A percentile compares a stretch with the other conserved stretches of the same genome.
Evolutionary conservation across 2,888 invertebrate species (phyloP).

Genomic region (Eristalinus aeneus): DNA sequence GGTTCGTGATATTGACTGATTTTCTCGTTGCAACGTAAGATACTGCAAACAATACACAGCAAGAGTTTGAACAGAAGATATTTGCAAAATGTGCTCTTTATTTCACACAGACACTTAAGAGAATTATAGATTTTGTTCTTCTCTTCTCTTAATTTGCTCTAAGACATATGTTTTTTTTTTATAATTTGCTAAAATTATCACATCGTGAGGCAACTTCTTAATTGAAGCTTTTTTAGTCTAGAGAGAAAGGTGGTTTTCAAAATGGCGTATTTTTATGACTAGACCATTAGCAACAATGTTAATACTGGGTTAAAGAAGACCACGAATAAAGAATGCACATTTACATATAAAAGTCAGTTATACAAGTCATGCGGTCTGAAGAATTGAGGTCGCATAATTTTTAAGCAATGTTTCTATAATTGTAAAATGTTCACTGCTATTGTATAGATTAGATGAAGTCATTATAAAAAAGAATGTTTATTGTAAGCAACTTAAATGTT

Average conservation of each 20-base stretch:
- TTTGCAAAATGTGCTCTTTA: neutral
- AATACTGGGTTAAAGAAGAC: neutral
- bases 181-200: constrained; percentile 23
- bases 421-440: no score
- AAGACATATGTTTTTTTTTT: neutral
- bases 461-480: no score
- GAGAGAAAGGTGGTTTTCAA: constrained; percentile 19
- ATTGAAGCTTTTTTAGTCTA: neutral
- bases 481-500: no score
- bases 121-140: neutral
- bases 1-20: neutral
- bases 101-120: constrained; percentile 2
- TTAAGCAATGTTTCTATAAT: no score
- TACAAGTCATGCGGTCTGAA: neutral
- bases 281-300: constrained; percentile 28
- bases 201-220: neutral
- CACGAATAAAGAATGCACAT: neutral
- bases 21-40: neutral
- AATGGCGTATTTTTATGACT: constrained; percentile 49
- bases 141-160: neutral
- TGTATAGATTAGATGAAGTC: no score
- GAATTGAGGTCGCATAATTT: no score
- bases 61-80: neutral
- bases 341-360: neutral
- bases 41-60: neutral